Evolutionary conservation across 1,140 invertebrate genomes (phyloP).

Genomic region (Mamestra configurata): DNA sequence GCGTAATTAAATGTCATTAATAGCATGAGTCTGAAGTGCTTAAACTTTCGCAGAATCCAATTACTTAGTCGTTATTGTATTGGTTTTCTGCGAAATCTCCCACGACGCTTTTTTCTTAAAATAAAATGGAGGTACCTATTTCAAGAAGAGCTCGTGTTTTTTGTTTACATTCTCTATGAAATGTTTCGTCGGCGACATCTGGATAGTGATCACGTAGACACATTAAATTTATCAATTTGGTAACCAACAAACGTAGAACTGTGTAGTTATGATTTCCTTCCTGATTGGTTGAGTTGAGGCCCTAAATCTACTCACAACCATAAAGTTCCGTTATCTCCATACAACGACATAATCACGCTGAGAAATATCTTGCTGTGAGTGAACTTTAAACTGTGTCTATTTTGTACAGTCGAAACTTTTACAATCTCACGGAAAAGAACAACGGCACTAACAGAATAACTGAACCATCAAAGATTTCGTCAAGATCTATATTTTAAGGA

Average conservation of each 20-base stretch:
- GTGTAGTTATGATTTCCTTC: neutral
- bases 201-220: neutral
- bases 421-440: no score
- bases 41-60: neutral
- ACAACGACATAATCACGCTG: neutral
- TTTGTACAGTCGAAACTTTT: no score
- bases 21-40: neutral
- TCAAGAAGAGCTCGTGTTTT: neutral
- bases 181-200: neutral
- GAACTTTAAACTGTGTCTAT: no score
- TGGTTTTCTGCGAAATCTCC: neutral
- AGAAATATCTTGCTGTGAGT: neutral
- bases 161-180: neutral
- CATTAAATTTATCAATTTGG: neutral
- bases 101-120: conserved; percentile 8
- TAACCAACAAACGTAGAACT: neutral
- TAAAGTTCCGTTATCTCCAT: neutral
- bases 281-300: neutral
- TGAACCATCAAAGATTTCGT: neutral
- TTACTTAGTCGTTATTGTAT: neutral
- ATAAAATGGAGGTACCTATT: neutral
- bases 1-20: conserved; percentile 18
- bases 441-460: no score
- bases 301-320: conserved; percentile 4
- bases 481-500: no score